A percentile compares a stretch with the other conserved stretches of the same genome.
Conservation (phyloP, 2,797 vertebrate species). For the Lithobates sylvaticus region DNA sequence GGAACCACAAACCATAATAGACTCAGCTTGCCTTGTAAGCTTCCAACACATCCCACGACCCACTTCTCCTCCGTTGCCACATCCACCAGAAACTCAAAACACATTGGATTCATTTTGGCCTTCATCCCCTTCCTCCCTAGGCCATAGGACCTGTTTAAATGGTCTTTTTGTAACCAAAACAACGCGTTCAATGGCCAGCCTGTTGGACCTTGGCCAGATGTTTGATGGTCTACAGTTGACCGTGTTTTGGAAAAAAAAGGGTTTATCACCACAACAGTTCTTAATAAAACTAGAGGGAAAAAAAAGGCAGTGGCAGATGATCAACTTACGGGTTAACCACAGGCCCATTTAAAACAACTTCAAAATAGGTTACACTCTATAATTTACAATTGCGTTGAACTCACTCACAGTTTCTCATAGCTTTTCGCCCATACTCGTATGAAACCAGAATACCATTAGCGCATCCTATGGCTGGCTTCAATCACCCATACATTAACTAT, state of each 20-base stretch:
- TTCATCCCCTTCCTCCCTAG: background rate
- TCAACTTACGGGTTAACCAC: conserved; percentile 28
- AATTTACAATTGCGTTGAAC: conserved; percentile 11
- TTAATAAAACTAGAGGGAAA: conserved; percentile 13
- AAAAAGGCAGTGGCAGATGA: conserved; percentile 8
- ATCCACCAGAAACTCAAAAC: background rate
- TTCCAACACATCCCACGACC: conserved; percentile 7
- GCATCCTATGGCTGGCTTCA: conserved; percentile 36
- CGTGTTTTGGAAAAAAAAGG: background rate
- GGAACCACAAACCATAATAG: conserved; percentile 45
- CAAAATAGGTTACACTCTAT: conserved; percentile 45
- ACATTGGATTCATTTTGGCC: background rate
- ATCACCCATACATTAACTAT: background rate
- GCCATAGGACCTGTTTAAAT: background rate
- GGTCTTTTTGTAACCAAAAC: background rate
- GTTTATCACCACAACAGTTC: conserved; percentile 10
- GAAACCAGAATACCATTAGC: conserved; percentile 11
- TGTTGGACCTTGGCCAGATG: background rate
- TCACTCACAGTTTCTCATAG: conserved; percentile 43
- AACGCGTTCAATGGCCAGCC: background rate
- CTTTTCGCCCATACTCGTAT: conserved; percentile 9
- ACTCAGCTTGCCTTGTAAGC: background rate
- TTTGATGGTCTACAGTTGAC: background rate
- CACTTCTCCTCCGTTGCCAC: background rate
- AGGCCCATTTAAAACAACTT: conserved; percentile 31